Conservation (phyloP, 64 coral and sea anemone species). For the Porites australiensis region DNA sequence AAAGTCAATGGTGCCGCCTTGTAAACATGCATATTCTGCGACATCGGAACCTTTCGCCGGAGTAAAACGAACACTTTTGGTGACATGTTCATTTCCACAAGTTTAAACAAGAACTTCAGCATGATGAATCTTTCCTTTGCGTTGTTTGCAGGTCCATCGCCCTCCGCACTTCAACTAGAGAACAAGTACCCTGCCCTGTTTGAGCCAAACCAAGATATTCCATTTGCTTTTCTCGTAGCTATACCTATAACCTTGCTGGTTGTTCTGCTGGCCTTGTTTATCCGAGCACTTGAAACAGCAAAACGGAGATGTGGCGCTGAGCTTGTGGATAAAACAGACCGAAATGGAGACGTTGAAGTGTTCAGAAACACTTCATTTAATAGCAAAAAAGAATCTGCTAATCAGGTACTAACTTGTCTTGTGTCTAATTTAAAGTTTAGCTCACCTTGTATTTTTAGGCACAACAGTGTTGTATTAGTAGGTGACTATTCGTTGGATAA, state of each 20-base stretch:
- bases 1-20: too few relatives aligned
- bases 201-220: background rate
- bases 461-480: too few relatives aligned
- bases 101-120: too few relatives aligned
- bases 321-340: background rate
- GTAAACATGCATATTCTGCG: too few relatives aligned
- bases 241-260: slow-evolving; percentile 37
- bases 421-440: background rate
- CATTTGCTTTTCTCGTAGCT: slow-evolving; percentile 39
- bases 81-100: too few relatives aligned
- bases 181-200: background rate
- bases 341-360: background rate
- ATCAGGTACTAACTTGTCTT: background rate
- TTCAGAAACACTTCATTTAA: background rate
- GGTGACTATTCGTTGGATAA: too few relatives aligned
- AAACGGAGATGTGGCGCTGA: background rate
- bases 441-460: too few relatives aligned
- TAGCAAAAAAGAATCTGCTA: background rate
- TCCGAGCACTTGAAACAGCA: slow-evolving; percentile 23
- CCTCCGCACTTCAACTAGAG: background rate
- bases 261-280: slow-evolving; percentile 20
- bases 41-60: too few relatives aligned
- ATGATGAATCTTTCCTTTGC: background rate
- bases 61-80: too few relatives aligned
- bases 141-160: background rate